Evolutionary conservation across 2,888 invertebrate genomes (phyloP), one percentile per base, ranked within the genome.

Genomic region (Cheilosia vulpina): DNA sequence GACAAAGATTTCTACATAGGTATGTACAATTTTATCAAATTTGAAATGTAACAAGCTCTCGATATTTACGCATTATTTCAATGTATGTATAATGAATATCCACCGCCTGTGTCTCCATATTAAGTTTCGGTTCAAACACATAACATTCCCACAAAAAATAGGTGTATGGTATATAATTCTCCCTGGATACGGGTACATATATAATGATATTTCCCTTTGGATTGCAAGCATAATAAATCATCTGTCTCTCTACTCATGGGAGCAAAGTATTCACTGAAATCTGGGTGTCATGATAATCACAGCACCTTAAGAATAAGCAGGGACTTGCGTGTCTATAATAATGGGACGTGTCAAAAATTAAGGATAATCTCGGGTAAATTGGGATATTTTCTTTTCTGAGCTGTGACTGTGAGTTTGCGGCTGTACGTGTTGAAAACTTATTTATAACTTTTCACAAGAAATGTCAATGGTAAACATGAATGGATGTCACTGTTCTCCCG

Each of bases 281-380:
- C 57, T 13, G 55, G 11, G 34, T 47, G 41, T 50, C 50, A 58
- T 65, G 7, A 45, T 57, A 75, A 50, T 66, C 57, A 66, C 15
- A 68, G 5, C 45, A 69, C 38, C 52, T 62, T 17, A 50, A 47
- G 31, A 41, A 41, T 66, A 47, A 19, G 21, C 43, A 11, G 4
- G 13, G 58, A 52, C 17, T 50, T 21, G 52, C 13, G 38, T 38
- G 38, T 38, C 38, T 13, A 38, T 38, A 38, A 38, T 43, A 58
- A 58, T 58, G 68, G 31, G 66, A 41, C 73, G 53, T 69, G 77
- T 53, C 68, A 77, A 60, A 60, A 68, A 77, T 68, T 60, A 68
- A 45, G 47, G 47, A 63, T 71, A 55, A 69, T 63, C 62, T 63
- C 27, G 55, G 41, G 55, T 71, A 78, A 77, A 69, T 69, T 55